phyloP scores from a whole-genome alignment of 1,140 invertebrate species.

The Antheraea mylitta region DNA sequence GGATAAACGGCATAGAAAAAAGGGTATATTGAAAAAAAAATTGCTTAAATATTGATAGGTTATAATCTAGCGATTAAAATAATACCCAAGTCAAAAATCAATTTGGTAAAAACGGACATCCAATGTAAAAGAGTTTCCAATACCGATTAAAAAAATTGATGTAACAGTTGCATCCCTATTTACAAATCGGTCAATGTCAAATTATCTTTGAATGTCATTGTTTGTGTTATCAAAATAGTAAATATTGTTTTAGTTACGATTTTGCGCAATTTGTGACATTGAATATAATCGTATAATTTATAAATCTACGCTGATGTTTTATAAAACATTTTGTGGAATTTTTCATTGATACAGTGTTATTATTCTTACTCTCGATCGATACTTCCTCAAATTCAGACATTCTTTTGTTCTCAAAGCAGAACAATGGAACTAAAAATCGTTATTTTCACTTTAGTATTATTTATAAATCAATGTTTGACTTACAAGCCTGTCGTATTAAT shows the following conservation, averaged over 20 bases:
- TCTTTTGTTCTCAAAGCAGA: conserved; percentile 44
- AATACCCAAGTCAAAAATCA: too few species aligned
- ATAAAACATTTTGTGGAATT: background rate
- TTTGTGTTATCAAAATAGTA: background rate
- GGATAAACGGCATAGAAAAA: too few species aligned
- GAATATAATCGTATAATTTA: conserved; percentile 1
- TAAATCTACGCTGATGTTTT: background rate
- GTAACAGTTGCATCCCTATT: background rate
- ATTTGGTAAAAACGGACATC: too few species aligned
- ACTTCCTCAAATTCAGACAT: background rate
- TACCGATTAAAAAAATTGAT: too few species aligned
- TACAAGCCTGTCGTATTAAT: conserved; percentile 89
- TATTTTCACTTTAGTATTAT: conserved; percentile 29
- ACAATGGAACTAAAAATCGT: conserved; percentile 36
- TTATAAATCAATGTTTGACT: conserved; percentile 30
- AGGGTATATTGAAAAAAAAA: too few species aligned
- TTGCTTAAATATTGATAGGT: too few species aligned
- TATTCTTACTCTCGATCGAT: background rate
- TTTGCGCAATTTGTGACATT: conserved; percentile 7
- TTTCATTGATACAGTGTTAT: background rate
- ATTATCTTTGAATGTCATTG: background rate
- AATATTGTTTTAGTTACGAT: conserved; percentile 13
- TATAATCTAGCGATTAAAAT: too few species aligned
- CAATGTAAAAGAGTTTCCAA: too few species aligned
- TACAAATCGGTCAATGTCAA: background rate